Evolutionary conservation across 2,888 invertebrate species (phyloP).

Genomic region (Schrankia costaestrigalis): DNA sequence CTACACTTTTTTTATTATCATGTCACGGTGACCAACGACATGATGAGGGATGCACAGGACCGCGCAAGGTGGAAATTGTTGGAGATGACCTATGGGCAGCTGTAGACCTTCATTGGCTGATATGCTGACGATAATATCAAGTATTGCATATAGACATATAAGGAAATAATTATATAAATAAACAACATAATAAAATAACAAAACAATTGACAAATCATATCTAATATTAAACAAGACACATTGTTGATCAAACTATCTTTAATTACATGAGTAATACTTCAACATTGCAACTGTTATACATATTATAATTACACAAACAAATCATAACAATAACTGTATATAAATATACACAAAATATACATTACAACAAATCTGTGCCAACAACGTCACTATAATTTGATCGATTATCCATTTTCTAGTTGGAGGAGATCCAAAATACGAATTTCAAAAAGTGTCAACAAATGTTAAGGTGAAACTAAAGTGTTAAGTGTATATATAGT

Average conservation of each 20-base stretch:
- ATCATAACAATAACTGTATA: conserved; percentile 35
- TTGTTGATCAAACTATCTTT: conserved; percentile 18
- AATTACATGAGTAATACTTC: conserved; percentile 7
- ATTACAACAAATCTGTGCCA: conserved; percentile 26
- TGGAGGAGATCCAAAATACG: conserved; percentile 24
- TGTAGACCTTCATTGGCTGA: too few relatives aligned
- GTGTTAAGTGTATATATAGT: too few relatives aligned
- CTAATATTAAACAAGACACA: conserved; percentile 10
- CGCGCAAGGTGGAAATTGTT: too few relatives aligned
- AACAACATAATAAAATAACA: neutral
- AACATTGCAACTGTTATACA: conserved; percentile 4
- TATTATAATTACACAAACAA: conserved; percentile 17
- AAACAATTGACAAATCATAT: conserved; percentile 21
- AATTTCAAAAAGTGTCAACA: conserved; percentile 14
- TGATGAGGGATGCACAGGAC: too few relatives aligned
- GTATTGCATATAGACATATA: too few relatives aligned
- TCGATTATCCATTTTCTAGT: conserved; percentile 28
- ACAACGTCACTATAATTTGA: conserved; percentile 32
- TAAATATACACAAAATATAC: conserved; percentile 15
- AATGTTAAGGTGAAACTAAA: conserved; percentile 16
- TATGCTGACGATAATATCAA: too few relatives aligned
- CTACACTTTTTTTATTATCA: too few relatives aligned
- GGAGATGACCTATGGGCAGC: too few relatives aligned
- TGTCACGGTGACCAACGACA: too few relatives aligned
- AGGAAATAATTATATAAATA: too few relatives aligned